Base-by-base conservation (phyloP, 23 tunicate genomes). In the Trididemnum clinides region DNA sequence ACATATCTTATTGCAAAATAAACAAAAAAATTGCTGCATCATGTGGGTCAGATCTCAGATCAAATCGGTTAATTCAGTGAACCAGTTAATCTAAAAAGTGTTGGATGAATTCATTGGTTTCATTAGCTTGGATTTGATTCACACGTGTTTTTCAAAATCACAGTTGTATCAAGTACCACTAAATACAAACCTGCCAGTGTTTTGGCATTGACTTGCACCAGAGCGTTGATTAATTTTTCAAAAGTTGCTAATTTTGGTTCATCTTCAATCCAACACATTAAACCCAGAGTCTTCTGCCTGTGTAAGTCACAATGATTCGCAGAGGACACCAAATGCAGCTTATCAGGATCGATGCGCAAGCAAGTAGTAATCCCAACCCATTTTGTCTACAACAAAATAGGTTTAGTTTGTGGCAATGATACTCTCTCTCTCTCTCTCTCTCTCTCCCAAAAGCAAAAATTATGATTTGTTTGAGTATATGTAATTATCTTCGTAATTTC, bases 201-300 rank as follows among this genome's bases (percentile, higher is more conserved):
- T 38, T 78, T 64, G 19, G 90, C 90, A 2, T 86, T 63, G 29
- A 86, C 84, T 64, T 86, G 90, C 34, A 32, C 25, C 4, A 86
- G 25, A 38, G 90, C 90, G 20, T 82, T 27, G 23, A 86, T 79
- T 18, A 86, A 57, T 25, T 65, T 64, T 39, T 86, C 90, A 64
- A 86, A 86, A 7, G 90, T 77, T 2, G 90, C 90, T 29, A 18
- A 54, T 30, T 63, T 64, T 35, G 78, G 84, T 28, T 86, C 90
- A 20, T 86, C 90, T 79, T 86, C 90, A 5, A 62, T 63, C 88
- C 88, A 85, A 35, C 88, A 85, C 12, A 85, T 22, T 34, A 85
- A 38, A 1, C 88, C 88, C 29, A 85, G 37, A 0, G 82, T 74
- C 28, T 85, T 85, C 74, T 85, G 88, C 32, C 88, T 34, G 35